These are phyloP conservation scores for Gasterosteus aculeatus DNA, from an alignment of 2,113 vertebrate species.

Conservation along the genomic window DNA sequence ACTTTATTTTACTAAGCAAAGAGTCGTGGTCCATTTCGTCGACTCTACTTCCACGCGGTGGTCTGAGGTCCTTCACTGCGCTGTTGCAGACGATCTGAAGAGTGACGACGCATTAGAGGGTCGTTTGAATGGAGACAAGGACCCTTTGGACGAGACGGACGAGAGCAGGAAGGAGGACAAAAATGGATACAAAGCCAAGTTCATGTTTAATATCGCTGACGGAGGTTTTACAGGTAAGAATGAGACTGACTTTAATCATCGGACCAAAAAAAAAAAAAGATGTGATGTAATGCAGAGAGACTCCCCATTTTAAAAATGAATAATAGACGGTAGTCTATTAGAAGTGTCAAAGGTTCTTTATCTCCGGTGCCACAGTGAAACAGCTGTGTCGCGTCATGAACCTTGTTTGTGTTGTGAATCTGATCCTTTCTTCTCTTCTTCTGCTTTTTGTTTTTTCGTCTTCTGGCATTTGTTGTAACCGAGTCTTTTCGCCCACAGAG, in stretches of 20 bases:
- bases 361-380: not conserved
- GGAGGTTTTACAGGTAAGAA: conserved; percentile 94
- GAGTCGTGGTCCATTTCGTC: not conserved
- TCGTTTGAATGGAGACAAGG: conserved; percentile 89
- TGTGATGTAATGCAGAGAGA: not conserved
- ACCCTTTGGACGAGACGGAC: conserved; percentile 86
- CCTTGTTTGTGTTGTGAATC: conserved; percentile 9
- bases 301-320: not conserved
- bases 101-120: conserved; percentile 84
- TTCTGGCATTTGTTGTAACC: not conserved
- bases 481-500: conserved; percentile 78
- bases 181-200: conserved; percentile 86
- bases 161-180: conserved; percentile 89
- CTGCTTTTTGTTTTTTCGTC: not conserved
- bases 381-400: conserved; percentile 7
- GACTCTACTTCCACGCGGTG: not conserved
- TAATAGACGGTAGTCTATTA: not conserved
- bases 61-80: conserved; percentile 19
- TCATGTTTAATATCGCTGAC: conserved; percentile 99
- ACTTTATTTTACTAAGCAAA: not conserved
- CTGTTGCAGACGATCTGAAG: conserved; percentile 81
- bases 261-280: not conserved
- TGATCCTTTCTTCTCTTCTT: conserved; percentile 7
- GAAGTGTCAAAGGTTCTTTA: not conserved
- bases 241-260: not conserved